Evolutionary conservation across 1,140 invertebrate species (phyloP).

Genomic region (Drosophila orosa): DNA sequence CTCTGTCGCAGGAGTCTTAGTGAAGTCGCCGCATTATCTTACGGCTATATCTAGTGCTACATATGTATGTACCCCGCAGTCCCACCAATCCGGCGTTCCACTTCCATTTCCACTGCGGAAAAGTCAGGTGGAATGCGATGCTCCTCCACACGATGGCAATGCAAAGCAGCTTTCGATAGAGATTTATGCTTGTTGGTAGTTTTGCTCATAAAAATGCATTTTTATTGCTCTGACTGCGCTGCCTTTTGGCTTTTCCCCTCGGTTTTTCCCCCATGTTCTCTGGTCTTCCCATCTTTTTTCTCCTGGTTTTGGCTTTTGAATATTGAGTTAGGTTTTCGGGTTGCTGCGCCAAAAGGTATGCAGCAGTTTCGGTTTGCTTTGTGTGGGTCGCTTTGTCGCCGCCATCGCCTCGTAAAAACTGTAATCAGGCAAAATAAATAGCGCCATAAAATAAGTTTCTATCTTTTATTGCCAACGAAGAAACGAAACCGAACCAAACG

Average conservation of each 20-base stretch:
- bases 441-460: slow-evolving; percentile 82
- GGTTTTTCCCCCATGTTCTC: not conserved
- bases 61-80: slow-evolving; percentile 35
- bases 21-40: slow-evolving; percentile 80
- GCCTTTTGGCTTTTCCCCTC: slow-evolving; percentile 50
- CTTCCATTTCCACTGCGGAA: slow-evolving; percentile 8
- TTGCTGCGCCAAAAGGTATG: slow-evolving; percentile 54
- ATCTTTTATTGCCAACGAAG: slow-evolving; percentile 74
- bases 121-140: slow-evolving; percentile 16
- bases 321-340: slow-evolving; percentile 74
- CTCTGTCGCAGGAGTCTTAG: slow-evolving; percentile 65
- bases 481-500: slow-evolving; percentile 6
- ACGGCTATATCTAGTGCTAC: slow-evolving; percentile 54
- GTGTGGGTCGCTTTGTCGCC: slow-evolving; percentile 61
- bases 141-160: slow-evolving; percentile 54
- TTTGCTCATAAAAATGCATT: slow-evolving; percentile 83
- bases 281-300: slow-evolving; percentile 14
- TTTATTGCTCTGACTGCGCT: slow-evolving; percentile 74
- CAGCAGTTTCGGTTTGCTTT: slow-evolving; percentile 43
- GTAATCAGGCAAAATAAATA: slow-evolving; percentile 82
- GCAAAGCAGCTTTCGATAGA: slow-evolving; percentile 83
- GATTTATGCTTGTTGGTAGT: slow-evolving; percentile 83
- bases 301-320: slow-evolving; percentile 65
- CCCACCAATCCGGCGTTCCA: not conserved
- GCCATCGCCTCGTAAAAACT: slow-evolving; percentile 76